phyloP scores from a whole-genome alignment of 2,888 invertebrate genomes.

The Troides helena region DNA sequence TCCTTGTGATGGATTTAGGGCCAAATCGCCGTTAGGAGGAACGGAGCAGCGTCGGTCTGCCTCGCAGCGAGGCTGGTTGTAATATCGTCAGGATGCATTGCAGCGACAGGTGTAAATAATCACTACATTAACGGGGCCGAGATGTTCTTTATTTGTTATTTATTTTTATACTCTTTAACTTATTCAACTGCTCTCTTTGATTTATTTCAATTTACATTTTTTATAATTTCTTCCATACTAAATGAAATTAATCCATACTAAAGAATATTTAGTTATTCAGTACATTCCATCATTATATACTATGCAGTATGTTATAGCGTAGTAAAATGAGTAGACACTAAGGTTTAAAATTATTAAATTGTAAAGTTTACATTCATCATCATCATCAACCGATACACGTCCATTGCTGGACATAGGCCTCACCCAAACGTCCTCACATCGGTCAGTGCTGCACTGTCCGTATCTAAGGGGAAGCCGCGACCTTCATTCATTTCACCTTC shows the following conservation, averaged over 20 bases:
- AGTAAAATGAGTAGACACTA: no score
- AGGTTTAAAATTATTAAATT: no score
- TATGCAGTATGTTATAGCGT: no score
- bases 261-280: no score
- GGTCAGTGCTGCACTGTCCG: no score
- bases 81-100: slow-evolving; percentile 30
- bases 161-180: slow-evolving; percentile 26
- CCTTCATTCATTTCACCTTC: no score
- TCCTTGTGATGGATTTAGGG: slow-evolving; percentile 28
- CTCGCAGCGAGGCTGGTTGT: slow-evolving; percentile 19
- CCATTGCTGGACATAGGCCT: no score
- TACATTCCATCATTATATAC: no score
- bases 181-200: slow-evolving; percentile 21
- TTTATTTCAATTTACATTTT: background rate
- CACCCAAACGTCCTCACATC: no score
- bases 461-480: no score
- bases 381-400: no score
- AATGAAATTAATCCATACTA: background rate
- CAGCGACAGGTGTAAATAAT: slow-evolving; percentile 31
- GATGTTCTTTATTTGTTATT: slow-evolving; percentile 25
- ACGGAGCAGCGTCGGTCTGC: slow-evolving; percentile 21
- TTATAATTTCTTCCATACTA: background rate
- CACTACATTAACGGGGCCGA: slow-evolving; percentile 27
- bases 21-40: slow-evolving; percentile 30
- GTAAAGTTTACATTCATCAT: no score